Evolutionary conservation across 2,113 vertebrate genomes (phyloP), one percentile per base, ranked within the genome.

Genomic region (Tylochromis polylepis): DNA sequence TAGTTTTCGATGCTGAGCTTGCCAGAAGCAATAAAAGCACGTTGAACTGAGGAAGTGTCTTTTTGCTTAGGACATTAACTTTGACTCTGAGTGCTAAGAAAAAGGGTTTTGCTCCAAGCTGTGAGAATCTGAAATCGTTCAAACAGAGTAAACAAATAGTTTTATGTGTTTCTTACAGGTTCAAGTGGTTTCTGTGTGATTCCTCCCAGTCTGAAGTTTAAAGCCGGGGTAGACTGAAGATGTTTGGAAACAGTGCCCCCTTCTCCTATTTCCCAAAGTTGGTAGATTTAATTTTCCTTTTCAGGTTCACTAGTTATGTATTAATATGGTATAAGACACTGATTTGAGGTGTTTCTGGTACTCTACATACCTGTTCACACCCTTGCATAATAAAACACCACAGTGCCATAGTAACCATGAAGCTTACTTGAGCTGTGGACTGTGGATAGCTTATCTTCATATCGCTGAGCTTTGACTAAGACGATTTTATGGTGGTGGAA

Each of bases 221-320:
- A 41, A 78, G 27, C 2, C 0, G 2, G 14, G 43, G 1, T 0
- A 27, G 34, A 53, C 79, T 85, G 24, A 93, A 55, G 72, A 95
- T 95, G 95, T 94, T 75, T 82, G 90, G 92, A 87, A 87, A 90
- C 82, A 14, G 1, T 4, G 24, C 11, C 5, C 90, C 90, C 1
- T 95, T 95, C 84, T 92, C 95, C 31, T 95, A 95, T 53, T 79
- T 92, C 43, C 86, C 90, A 9, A 82, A 92, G 95, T 95, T 9
- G 89, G 92, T 89, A 3, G 22, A 43, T 6, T 84, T 83, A 36
- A 18, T 67, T 43, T 5, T 77, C 27, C 16, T n/a, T 34, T 77
- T 53, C 46, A 77, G 31, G 7, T 53, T 53, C 46, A 59, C 3
- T 2, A 9, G 1, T 36, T 20, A 36, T 53, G 5, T n/a, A 16